A percentile compares a stretch with the other conserved stretches of the same genome.
Evolutionary conservation across 2,888 invertebrate species (phyloP).

Genomic region (Lasioglossum leucozonium): DNA sequence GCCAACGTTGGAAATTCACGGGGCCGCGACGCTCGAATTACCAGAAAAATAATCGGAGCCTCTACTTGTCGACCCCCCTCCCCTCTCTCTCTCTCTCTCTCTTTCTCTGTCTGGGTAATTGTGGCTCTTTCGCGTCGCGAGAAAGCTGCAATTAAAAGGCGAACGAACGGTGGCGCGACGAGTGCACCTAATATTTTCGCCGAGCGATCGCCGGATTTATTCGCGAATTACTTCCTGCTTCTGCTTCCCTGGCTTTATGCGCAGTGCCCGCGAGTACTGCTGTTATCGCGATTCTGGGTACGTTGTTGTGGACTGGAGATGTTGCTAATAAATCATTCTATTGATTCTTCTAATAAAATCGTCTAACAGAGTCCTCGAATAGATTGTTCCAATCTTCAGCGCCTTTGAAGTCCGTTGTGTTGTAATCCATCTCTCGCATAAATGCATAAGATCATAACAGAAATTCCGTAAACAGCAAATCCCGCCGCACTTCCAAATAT

Average conservation of each 20-base stretch:
- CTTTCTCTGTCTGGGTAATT: not conserved
- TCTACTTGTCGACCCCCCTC: not conserved
- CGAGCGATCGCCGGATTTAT: not conserved
- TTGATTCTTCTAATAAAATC: too few relatives aligned
- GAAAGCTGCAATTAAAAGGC: constrained; percentile 33
- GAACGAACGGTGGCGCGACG: not conserved
- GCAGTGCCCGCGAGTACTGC: not conserved
- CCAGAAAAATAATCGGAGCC: constrained; percentile 47
- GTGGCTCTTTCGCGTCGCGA: constrained; percentile 10
- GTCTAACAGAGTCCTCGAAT: not conserved
- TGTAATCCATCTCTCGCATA: not conserved
- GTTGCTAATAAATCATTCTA: not conserved
- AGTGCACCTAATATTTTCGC: not conserved
- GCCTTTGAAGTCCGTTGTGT: not conserved
- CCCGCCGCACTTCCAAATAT: not conserved
- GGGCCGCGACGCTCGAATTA: constrained; percentile 27
- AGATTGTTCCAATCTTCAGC: not conserved
- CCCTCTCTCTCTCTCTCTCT: not conserved
- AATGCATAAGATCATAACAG: not conserved
- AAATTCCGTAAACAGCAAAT: not conserved
- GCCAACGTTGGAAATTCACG: constrained; percentile 36
- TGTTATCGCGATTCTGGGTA: too few relatives aligned
- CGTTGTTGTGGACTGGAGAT: not conserved
- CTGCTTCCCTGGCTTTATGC: not conserved
- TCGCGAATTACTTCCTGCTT: not conserved